A percentile compares a stretch with the other conserved stretches of the same genome.
phyloP scores from a whole-genome alignment of 2,888 invertebrate species.

The Limenitis camilla region DNA sequence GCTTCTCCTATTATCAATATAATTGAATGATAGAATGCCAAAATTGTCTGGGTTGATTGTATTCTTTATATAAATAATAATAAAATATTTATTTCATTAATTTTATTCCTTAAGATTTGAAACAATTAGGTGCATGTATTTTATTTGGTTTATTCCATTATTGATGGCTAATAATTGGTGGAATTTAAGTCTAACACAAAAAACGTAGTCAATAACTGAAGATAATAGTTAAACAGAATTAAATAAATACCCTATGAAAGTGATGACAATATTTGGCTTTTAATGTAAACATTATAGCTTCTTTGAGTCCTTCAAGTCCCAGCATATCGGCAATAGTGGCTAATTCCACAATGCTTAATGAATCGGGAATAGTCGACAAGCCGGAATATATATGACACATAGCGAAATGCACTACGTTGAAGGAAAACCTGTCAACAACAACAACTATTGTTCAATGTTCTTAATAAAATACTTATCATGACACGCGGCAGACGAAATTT shows the following conservation, averaged over 20 bases:
- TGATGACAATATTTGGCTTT: slow-evolving; percentile 94
- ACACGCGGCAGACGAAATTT: too few species aligned
- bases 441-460: too few species aligned
- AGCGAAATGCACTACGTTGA: slow-evolving; percentile 90
- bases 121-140: too few species aligned
- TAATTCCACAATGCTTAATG: slow-evolving; percentile 88
- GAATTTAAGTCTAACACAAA: not conserved
- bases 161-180: too few species aligned
- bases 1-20: too few species aligned
- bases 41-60: too few species aligned
- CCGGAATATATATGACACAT: slow-evolving; percentile 96
- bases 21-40: too few species aligned
- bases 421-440: slow-evolving; percentile 83
- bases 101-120: too few species aligned
- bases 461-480: slow-evolving; percentile 22
- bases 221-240: not conserved
- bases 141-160: too few species aligned
- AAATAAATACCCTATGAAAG: slow-evolving; percentile 84
- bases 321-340: slow-evolving; percentile 93
- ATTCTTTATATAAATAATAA: too few species aligned
- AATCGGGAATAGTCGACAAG: slow-evolving; percentile 89
- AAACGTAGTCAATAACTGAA: not conserved
- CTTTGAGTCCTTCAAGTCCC: slow-evolving; percentile 91
- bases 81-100: too few species aligned
- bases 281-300: slow-evolving; percentile 90